Evolutionary conservation across 2,888 invertebrate species (phyloP).

Genomic region (Magallana nippona): DNA sequence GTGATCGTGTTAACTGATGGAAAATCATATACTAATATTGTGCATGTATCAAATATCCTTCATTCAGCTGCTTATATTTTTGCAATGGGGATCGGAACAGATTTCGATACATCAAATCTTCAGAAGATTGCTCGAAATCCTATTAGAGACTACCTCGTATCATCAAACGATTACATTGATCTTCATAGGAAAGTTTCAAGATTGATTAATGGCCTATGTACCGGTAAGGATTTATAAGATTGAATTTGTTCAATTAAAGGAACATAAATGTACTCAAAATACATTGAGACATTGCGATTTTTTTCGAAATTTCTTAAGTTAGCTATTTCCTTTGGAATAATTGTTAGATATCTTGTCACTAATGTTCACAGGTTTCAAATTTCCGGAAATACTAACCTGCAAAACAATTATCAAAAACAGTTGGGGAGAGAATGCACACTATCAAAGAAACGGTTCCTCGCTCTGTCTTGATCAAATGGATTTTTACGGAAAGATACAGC

Average conservation of each 20-base stretch:
- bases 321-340: neutral
- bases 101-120: constrained; percentile 57
- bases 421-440: neutral
- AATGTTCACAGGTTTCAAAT: neutral
- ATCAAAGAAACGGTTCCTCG: neutral
- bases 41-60: constrained; percentile 60
- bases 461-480: constrained; percentile 39
- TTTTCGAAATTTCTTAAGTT: neutral
- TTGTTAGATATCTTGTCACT: neutral
- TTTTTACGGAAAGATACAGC: constrained; percentile 46
- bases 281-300: neutral
- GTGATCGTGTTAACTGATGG: constrained; percentile 76
- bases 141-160: constrained; percentile 57
- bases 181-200: neutral
- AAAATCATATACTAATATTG: constrained; percentile 60
- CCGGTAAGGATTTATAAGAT: neutral
- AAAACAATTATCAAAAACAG: constrained; percentile 4
- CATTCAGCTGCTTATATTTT: constrained; percentile 62
- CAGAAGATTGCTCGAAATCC: constrained; percentile 63
- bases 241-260: no score
- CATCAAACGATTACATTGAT: constrained; percentile 45
- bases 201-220: constrained; percentile 1
- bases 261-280: no score
- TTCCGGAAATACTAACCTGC: constrained; percentile 14
- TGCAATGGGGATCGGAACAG: constrained; percentile 68